A percentile compares a stretch with the other conserved stretches of the same genome.
These are phyloP conservation scores for Acanthosepion esculentum DNA, from an alignment of 2,888 invertebrate genomes.

Conservation along the genomic window DNA sequence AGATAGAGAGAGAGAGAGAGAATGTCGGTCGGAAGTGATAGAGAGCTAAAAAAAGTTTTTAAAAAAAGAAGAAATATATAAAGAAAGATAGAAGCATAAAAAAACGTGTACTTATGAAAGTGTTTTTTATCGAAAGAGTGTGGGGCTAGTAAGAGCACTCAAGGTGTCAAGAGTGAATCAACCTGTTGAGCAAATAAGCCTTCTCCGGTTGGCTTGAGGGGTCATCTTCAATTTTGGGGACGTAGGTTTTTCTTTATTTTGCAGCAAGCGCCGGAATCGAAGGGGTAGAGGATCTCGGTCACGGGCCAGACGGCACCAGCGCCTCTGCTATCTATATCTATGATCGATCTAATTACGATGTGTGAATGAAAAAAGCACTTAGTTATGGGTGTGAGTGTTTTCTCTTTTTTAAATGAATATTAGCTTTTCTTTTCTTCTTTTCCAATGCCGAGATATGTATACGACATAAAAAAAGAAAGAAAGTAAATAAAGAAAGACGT, in stretches of 20 bases:
- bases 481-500: no score
- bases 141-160: background rate
- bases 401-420: background rate
- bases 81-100: no score
- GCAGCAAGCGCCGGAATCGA: background rate
- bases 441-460: no score
- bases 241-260: background rate
- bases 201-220: background rate
- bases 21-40: background rate
- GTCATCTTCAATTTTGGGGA: background rate
- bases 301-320: background rate
- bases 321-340: background rate
- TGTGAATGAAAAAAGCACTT: background rate
- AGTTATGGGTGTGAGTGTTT: background rate
- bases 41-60: background rate
- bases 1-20: background rate
- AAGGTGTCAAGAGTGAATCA: background rate
- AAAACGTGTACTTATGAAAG: no score
- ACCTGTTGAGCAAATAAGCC: conserved; percentile 4
- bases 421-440: background rate
- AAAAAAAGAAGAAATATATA: background rate
- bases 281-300: background rate
- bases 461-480: no score
- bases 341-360: background rate
- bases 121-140: background rate